Conservation (phyloP, 2,113 vertebrate genomes). For the Hassar affinis region DNA sequence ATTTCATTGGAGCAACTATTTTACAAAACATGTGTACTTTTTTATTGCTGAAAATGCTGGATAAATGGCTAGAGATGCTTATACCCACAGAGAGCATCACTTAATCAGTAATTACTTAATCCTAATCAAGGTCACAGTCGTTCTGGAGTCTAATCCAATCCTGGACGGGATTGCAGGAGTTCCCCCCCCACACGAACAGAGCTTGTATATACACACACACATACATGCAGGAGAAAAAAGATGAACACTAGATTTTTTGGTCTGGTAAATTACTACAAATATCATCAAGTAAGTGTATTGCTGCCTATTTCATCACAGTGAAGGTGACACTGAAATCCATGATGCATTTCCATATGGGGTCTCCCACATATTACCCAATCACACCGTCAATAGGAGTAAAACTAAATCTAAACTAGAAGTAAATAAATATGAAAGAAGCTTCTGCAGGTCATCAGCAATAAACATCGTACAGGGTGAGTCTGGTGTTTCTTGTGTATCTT, state of each 20-base stretch:
- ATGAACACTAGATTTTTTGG: neutral
- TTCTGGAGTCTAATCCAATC: neutral
- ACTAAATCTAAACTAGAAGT: neutral
- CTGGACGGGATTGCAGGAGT: neutral
- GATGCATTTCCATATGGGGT: neutral
- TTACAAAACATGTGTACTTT: too few species aligned
- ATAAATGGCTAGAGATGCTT: neutral
- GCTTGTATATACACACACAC: neutral
- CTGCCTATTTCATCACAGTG: constrained; percentile 7
- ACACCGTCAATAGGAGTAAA: neutral
- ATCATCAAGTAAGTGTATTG: neutral
- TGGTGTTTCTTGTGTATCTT: neutral
- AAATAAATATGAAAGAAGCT: neutral
- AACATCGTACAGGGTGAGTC: neutral
- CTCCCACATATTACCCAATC: neutral
- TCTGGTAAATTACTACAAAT: neutral
- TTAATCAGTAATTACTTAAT: neutral
- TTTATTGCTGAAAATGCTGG: neutral
- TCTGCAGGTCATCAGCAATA: neutral
- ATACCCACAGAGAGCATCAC: neutral
- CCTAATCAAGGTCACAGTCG: neutral
- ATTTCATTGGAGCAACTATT: neutral
- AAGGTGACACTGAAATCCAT: neutral
- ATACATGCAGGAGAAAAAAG: neutral
- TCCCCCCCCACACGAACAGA: neutral